phyloP scores from a whole-genome alignment of 2,797 vertebrate species.

The Lagocephalus sceleratus region DNA sequence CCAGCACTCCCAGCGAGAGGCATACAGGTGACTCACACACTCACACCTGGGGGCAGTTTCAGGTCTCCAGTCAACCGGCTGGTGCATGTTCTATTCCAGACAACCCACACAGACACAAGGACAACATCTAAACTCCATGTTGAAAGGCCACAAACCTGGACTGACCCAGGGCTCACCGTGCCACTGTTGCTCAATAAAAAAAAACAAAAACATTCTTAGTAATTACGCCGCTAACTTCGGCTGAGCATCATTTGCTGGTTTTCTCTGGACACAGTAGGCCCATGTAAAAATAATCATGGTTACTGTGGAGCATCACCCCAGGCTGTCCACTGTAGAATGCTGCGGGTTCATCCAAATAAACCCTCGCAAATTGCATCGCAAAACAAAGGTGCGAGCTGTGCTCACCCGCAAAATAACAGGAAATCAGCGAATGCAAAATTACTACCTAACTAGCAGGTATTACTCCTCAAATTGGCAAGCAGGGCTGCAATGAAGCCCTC shows the following conservation, averaged over 20 bases:
- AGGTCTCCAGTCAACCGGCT: too few species aligned
- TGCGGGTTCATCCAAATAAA: not conserved
- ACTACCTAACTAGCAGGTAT: conserved; percentile 29
- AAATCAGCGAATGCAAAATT: not conserved
- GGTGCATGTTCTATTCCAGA: too few species aligned
- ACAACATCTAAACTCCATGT: too few species aligned
- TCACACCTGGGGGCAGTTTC: too few species aligned
- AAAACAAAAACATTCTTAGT: not conserved
- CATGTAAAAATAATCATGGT: conserved; percentile 1
- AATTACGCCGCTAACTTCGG: not conserved
- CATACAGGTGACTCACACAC: too few species aligned
- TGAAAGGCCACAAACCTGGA: not conserved
- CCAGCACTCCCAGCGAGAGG: too few species aligned
- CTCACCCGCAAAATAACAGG: conserved; percentile 13
- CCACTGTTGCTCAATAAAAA: not conserved
- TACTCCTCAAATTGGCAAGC: conserved; percentile 38
- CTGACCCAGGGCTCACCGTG: not conserved
- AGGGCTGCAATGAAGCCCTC: conserved; percentile 43
- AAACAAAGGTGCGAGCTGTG: conserved; percentile 10
- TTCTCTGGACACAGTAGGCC: not conserved
- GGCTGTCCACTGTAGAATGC: conserved; percentile 28
- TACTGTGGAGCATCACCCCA: conserved; percentile 16
- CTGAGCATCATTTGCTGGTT: not conserved
- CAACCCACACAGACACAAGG: too few species aligned
- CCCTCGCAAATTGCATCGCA: conserved; percentile 27